phyloP scores from a whole-genome alignment of 2,113 vertebrate species.

The Oncorhynchus tshawytscha region DNA sequence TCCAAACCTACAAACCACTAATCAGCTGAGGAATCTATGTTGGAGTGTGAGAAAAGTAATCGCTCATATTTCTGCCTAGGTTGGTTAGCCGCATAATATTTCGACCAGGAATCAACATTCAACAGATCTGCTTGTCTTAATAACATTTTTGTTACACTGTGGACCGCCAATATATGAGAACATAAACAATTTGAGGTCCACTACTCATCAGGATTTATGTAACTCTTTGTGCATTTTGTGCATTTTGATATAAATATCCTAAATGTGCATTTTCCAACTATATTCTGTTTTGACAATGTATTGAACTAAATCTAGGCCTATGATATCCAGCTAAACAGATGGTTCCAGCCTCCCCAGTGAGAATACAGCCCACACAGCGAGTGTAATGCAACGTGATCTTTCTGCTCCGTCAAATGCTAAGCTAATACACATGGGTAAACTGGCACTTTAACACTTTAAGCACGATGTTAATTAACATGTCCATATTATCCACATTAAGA shows the following conservation, averaged over 20 bases:
- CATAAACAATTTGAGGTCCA: too few species aligned
- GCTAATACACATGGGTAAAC: conserved; percentile 40
- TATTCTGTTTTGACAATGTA: conserved; percentile 1
- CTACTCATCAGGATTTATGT: too few species aligned
- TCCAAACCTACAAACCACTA: not conserved
- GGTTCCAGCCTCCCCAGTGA: conserved; percentile 49
- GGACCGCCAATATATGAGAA: too few species aligned
- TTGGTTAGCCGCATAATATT: not conserved
- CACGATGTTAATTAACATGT: conserved; percentile 50
- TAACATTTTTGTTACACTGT: too few species aligned
- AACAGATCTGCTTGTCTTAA: not conserved
- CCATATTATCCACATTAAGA: conserved; percentile 17
- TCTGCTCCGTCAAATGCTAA: conserved; percentile 28
- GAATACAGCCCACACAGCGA: conserved; percentile 27
- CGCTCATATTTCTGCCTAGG: not conserved
- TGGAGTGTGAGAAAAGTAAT: not conserved
- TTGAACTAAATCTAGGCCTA: conserved; percentile 18
- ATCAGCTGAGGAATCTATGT: not conserved
- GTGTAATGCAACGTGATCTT: conserved; percentile 22
- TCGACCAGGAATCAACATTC: not conserved
- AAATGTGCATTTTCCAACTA: too few species aligned
- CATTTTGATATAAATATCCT: too few species aligned
- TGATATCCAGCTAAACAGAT: conserved; percentile 40
- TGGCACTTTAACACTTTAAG: conserved; percentile 37
- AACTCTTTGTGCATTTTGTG: too few species aligned